Evolutionary conservation across 2,888 invertebrate genomes (phyloP).

Genomic region (Diachrysia chrysitis): DNA sequence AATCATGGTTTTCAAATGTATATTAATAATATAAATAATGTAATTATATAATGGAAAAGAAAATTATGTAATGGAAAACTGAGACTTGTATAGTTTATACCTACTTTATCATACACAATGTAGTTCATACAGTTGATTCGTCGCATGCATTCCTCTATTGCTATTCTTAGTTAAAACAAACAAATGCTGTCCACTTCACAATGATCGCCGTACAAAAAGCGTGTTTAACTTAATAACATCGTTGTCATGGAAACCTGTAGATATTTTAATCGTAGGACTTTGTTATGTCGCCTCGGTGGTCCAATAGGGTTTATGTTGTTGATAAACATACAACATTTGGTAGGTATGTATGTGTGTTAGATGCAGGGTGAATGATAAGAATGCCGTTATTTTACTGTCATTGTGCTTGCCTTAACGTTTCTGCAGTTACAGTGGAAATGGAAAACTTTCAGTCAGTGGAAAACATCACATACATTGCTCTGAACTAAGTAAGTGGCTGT

Average conservation of each 20-base stretch:
- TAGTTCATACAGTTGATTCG: neutral
- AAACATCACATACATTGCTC: no score
- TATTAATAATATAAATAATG: no score
- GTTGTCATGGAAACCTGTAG: conserved; percentile 67
- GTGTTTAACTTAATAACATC: conserved; percentile 77
- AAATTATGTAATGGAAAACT: no score
- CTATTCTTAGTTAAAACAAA: conserved; percentile 59
- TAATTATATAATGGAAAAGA: no score
- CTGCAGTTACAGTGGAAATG: no score
- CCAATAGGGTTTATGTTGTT: conserved; percentile 62
- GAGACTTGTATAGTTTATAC: no score
- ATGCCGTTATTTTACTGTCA: conserved; percentile 2
- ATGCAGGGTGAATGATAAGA: conserved; percentile 6
- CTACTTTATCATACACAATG: neutral
- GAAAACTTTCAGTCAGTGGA: no score
- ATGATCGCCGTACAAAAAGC: conserved; percentile 71
- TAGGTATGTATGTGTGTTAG: conserved; percentile 24
- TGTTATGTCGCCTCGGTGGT: conserved; percentile 70
- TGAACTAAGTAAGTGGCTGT: no score
- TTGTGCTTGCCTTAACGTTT: no score
- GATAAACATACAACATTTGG: conserved; percentile 72
- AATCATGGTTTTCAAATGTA: no score
- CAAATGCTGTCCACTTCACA: conserved; percentile 59
- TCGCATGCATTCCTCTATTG: conserved; percentile 29
- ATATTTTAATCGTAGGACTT: conserved; percentile 54